Conservation (phyloP, 2,888 invertebrate genomes). For the Dolichomitus sp. region DNA sequence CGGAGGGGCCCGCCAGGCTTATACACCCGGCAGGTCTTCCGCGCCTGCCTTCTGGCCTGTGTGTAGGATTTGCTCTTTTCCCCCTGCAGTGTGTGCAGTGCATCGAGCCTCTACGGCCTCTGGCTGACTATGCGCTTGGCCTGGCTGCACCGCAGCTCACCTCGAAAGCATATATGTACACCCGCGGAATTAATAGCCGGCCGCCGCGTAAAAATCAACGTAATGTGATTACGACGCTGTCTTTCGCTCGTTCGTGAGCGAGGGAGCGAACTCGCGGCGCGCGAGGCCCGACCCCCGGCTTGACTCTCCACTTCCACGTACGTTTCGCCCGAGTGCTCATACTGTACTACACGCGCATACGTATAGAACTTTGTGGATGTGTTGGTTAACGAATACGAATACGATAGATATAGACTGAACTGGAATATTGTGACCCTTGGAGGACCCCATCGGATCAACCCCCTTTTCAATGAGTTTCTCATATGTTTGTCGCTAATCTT, state of each 20-base stretch:
- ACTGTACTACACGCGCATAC: constrained; percentile 32
- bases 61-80: constrained; percentile 51
- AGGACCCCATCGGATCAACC: constrained; percentile 57
- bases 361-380: constrained; percentile 14
- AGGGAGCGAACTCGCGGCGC: constrained; percentile 70
- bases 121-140: constrained; percentile 51
- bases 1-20: constrained; percentile 63
- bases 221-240: constrained; percentile 85
- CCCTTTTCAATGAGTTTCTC: constrained; percentile 50
- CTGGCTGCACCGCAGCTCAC: constrained; percentile 39
- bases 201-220: constrained; percentile 81
- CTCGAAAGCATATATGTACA: constrained; percentile 75
- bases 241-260: constrained; percentile 80
- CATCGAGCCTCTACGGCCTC: constrained; percentile 43
- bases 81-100: constrained; percentile 47
- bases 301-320: constrained; percentile 45
- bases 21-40: constrained; percentile 66
- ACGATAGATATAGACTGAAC: constrained; percentile 40
- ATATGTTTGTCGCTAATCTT: neutral
- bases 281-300: constrained; percentile 54
- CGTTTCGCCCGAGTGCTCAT: constrained; percentile 54
- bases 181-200: constrained; percentile 84
- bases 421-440: constrained; percentile 58
- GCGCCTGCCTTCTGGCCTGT: constrained; percentile 56
- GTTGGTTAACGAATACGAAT: constrained; percentile 49